Base-by-base conservation (phyloP, 1,140 invertebrate species). In the Radopholus similis region DNA sequence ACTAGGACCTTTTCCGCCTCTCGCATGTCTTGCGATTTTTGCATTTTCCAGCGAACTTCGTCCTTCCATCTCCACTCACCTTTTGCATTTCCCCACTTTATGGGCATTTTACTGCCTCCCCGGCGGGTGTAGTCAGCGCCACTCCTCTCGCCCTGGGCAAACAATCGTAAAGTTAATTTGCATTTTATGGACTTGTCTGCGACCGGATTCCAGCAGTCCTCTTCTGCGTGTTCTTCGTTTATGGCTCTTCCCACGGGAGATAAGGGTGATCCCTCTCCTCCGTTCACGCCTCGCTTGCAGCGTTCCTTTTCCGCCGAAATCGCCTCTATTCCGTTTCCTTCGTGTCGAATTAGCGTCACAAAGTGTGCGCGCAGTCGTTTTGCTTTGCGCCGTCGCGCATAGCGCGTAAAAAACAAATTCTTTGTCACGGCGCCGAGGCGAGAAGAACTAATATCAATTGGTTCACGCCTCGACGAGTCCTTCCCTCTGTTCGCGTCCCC, bases 111-210 rank as follows among this genome's bases (percentile, higher is more conserved):
- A 51, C 47, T 21, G 47, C 44, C 44, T 28, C 30, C 47, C 47
- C 47, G 23, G 9, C 47, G 47, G 18, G 47, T 21, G 47, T 21
- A 23, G 47, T 21, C 21, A 26, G 18, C 3, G 15, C 15, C 28
- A 15, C 15, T 40, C 26, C 13, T 35, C 30, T 44, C 28, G 35
- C 57, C 30, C n/a, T 49, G 21, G 59, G 59, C 59, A 62, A 62
- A 62, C 59, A 62, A 49, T 62, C 59, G 59, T 62, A 62, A 62
- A 62, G 34, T 62, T 62, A 62, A 62, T 62, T 62, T 62, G n/a
- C 59, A 62, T 62, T 62, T 62, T 62, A 62, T 62, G 40, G 32
- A 62, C 59, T 62, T 62, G 35, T 40, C 37, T 21, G 15, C 23
- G 28, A 21, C 30, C 23, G 35, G 56, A 21, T 59, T 11, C 11